Percentiles rank a stretch among this genome's conserved stretches.
Conservation (phyloP, 2,113 vertebrate species). For the Amphilophus citrinellus region DNA sequence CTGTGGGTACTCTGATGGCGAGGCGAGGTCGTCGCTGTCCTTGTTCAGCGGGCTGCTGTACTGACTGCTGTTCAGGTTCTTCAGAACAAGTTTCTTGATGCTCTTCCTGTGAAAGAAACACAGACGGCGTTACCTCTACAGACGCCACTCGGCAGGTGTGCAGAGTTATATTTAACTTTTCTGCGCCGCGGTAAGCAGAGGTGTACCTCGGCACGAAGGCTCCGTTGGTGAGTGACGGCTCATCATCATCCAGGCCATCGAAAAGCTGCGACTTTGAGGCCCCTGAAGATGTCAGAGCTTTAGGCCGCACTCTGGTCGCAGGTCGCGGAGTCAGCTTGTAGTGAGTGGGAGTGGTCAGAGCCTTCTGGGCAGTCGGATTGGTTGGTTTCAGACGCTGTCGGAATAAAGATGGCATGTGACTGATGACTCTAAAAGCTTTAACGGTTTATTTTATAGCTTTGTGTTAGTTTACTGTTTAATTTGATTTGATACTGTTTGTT, state of each 20-base stretch:
- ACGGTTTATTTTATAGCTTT: not conserved
- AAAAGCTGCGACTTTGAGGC: slow-evolving; percentile 94
- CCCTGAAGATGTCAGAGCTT: slow-evolving; percentile 88
- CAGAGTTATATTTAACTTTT: accelerated
- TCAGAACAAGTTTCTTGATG: slow-evolving; percentile 96
- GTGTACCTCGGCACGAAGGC: slow-evolving; percentile 92
- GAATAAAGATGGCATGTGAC: not conserved
- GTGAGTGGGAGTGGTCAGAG: slow-evolving; percentile 92
- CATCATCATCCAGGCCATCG: slow-evolving; percentile 94
- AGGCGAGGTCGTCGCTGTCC: slow-evolving; percentile 88
- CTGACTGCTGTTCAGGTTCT: slow-evolving; percentile 90
- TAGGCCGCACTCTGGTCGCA: slow-evolving; percentile 91
- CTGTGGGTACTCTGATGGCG: slow-evolving; percentile 88
- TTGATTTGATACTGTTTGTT: too few species aligned
- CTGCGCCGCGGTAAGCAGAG: not conserved
- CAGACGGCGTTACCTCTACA: not conserved
- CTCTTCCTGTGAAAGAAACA: slow-evolving; percentile 85
- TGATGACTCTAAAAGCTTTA: not conserved
- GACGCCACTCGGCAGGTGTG: too few species aligned
- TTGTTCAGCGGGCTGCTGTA: slow-evolving; percentile 87
- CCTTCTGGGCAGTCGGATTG: slow-evolving; percentile 96
- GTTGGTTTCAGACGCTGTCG: slow-evolving; percentile 93
- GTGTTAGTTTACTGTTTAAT: not conserved
- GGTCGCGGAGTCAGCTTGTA: slow-evolving; percentile 95
- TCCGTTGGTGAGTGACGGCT: slow-evolving; percentile 88